These are phyloP conservation scores for Athene cunicularia DNA, from an alignment of 2,113 vertebrate genomes.

Conservation along the genomic window DNA sequence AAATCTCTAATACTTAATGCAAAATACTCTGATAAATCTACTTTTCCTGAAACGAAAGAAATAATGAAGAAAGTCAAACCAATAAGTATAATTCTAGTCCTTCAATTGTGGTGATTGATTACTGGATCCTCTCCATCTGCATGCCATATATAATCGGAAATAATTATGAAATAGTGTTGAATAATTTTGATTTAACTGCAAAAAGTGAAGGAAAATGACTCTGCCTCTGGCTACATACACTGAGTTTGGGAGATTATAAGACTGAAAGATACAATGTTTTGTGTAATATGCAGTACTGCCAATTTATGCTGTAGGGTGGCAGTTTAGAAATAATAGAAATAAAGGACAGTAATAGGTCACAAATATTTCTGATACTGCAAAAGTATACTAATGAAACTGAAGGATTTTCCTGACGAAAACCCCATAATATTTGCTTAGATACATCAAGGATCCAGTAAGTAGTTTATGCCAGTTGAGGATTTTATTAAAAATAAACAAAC, in stretches of 20 bases:
- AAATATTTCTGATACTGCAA: neutral
- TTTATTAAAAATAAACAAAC: neutral
- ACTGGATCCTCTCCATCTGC: neutral
- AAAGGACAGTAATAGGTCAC: neutral
- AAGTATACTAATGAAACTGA: neutral
- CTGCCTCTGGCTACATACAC: neutral
- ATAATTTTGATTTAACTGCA: neutral
- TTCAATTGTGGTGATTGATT: neutral
- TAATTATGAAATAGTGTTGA: neutral
- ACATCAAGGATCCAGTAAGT: accelerated
- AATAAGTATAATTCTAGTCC: neutral
- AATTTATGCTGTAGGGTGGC: neutral
- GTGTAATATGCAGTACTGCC: neutral
- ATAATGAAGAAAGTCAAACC: neutral
- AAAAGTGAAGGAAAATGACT: neutral
- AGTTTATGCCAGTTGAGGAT: neutral
- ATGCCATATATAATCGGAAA: neutral
- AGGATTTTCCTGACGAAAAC: neutral
- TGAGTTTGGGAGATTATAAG: neutral
- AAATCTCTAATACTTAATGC: neutral
- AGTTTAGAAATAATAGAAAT: neutral
- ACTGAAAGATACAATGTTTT: neutral
- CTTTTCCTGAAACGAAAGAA: neutral
- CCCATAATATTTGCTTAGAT: neutral
- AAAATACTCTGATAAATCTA: neutral